Evolutionary conservation across 2,113 vertebrate genomes (phyloP), one percentile per base, ranked within the genome.

Genomic region (Morphnarchus princeps): DNA sequence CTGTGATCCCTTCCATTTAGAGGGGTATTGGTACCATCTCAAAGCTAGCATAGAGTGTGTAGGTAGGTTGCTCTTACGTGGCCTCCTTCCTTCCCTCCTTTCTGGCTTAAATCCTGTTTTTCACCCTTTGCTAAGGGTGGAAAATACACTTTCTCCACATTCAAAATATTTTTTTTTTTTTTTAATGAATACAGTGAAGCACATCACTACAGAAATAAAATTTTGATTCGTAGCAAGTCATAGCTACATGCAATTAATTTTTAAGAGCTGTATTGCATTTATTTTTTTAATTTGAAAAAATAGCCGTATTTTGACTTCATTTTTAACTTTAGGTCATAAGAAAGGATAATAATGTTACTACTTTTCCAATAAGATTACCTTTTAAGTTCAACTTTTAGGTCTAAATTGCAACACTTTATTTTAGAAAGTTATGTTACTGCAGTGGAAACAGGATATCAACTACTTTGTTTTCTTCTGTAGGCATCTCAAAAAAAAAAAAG

Each of bases 11-110:
- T 84, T 71, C 19, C 6, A 15, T 61, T 77, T 85, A 38, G 28
- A 38, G 14, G 9, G n/a, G 55, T 34, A 22, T 10, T 47, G 9
- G 8, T 63, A 7, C 42, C 24, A 67, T 57, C 32, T 79, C 36
- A 82, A 47, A 93, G 31, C 28, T 65, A n/a, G 31, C 7, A 34
- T 15, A 19, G 34, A 34, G 7, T 11, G 14, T 34, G 42, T n/a
- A 29, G 6, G 20, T 59, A 43, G 34, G 18, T 43, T 10, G 16
- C 16, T 63, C 12, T 40, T 36, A 43, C 0, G 0, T 76, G n/a
- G 6, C 49, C 9, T 72, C 7, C 15, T 78, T 84, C 21, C 79
- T 82, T 42, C 25, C 7, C 13, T 7, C 1, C 4, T 71, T 78
- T 32, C 12, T 91, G 13, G 13, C 24, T 38, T 84, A 69, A 84